These are phyloP conservation scores for Herminia tarsipennalis DNA, from an alignment of 2,888 invertebrate species.

Conservation along the genomic window DNA sequence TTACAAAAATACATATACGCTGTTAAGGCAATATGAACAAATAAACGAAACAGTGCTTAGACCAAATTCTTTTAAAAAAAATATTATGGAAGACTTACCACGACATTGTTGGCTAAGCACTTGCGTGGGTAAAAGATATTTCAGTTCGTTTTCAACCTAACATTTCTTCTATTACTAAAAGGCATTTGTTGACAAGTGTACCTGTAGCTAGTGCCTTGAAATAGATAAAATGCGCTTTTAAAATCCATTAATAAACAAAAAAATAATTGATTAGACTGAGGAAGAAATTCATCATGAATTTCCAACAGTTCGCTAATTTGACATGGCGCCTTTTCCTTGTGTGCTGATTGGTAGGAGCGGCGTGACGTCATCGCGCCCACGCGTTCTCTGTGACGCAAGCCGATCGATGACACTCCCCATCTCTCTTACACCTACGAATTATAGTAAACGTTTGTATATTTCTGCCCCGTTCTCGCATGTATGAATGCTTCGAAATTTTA, in stretches of 20 bases:
- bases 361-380: slow-evolving; percentile 84
- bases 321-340: slow-evolving; percentile 74
- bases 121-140: too few species aligned
- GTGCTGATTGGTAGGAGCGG: slow-evolving; percentile 65
- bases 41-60: too few species aligned
- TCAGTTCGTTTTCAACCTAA: too few species aligned
- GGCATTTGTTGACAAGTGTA: too few species aligned
- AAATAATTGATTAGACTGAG: slow-evolving; percentile 22
- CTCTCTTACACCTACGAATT: slow-evolving; percentile 46
- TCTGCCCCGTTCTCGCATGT: slow-evolving; percentile 61
- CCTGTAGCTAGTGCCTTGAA: too few species aligned
- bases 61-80: too few species aligned
- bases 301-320: slow-evolving; percentile 57
- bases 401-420: slow-evolving; percentile 71
- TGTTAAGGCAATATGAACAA: too few species aligned
- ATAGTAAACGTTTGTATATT: slow-evolving; percentile 12
- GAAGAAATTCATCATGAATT: slow-evolving; percentile 35
- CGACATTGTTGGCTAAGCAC: too few species aligned
- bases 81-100: too few species aligned
- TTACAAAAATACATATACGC: too few species aligned
- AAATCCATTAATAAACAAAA: neutral
- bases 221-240: too few species aligned
- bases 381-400: slow-evolving; percentile 80
- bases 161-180: too few species aligned
- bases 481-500: slow-evolving; percentile 76